These are phyloP conservation scores for Asteroscopus sphinx DNA, from an alignment of 2,888 invertebrate species.

Conservation along the genomic window DNA sequence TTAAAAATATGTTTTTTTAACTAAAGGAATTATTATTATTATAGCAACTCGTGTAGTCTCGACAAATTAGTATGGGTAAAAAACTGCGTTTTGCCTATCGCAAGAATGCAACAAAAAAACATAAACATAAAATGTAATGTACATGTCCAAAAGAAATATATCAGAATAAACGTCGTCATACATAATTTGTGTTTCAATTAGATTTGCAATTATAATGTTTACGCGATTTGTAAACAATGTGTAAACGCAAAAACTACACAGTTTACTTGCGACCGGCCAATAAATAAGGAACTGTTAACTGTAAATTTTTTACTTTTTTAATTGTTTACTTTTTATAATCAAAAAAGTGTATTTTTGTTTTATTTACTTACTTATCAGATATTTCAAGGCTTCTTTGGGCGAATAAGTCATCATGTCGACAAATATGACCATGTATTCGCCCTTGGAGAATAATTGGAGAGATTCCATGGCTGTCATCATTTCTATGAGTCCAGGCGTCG, in stretches of 20 bases:
- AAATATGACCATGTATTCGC: conserved; percentile 98
- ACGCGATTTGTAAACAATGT: conserved; percentile 25
- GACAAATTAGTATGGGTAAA: too few species aligned
- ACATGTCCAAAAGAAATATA: conserved; percentile 31
- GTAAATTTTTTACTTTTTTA: not conserved
- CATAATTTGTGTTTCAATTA: conserved; percentile 38
- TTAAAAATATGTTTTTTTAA: too few species aligned
- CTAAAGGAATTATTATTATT: too few species aligned
- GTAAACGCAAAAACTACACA: conserved; percentile 15
- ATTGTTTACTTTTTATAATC: too few species aligned
- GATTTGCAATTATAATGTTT: conserved; percentile 45
- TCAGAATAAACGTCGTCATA: conserved; percentile 21
- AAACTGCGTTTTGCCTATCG: not conserved
- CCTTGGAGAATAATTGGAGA: conserved; percentile 95
- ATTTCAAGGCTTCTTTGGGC: conserved; percentile 92
- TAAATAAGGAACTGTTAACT: conserved; percentile 35
- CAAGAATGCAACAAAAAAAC: conserved; percentile 17
- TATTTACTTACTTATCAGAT: conserved; percentile 93
- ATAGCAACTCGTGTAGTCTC: too few species aligned
- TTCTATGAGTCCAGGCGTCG: conserved; percentile 95
- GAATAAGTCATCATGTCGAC: conserved; percentile 97
- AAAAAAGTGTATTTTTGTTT: too few species aligned
- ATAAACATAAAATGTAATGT: conserved; percentile 21
- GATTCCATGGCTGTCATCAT: conserved; percentile 98
- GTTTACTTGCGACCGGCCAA: conserved; percentile 10